Percentiles rank a stretch among this genome's conserved stretches.
Conservation (phyloP, 2,888 invertebrate genomes). For the Crioceris asparagi region DNA sequence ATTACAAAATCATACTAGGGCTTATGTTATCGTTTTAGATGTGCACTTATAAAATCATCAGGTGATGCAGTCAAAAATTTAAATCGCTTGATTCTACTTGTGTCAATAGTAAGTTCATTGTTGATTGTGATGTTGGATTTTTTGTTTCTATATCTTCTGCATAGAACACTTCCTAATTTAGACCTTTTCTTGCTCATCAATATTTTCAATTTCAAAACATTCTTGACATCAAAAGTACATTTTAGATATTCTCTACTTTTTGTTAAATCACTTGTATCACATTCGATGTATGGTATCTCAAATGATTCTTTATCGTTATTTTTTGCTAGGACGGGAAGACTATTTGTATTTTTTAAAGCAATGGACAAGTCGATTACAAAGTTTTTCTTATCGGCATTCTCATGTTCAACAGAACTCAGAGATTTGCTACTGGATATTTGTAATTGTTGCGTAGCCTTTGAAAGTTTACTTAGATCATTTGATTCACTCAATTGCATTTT, state of each 20-base stretch:
- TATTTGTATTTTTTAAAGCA: slow-evolving; percentile 30
- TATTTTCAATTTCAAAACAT: slow-evolving; percentile 17
- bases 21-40: slow-evolving; percentile 24
- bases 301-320: slow-evolving; percentile 24
- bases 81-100: slow-evolving; percentile 35
- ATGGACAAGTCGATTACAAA: slow-evolving; percentile 38
- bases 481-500: no score
- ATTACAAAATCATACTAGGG: no score
- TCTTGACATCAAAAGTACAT: slow-evolving; percentile 28
- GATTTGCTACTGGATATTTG: slow-evolving; percentile 8
- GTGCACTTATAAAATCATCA: slow-evolving; percentile 43
- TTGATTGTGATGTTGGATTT: slow-evolving; percentile 10
- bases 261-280: slow-evolving; percentile 23
- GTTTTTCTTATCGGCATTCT: slow-evolving; percentile 8
- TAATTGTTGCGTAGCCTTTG: slow-evolving; percentile 7
- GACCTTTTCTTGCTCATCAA: slow-evolving; percentile 32
- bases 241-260: slow-evolving; percentile 14
- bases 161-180: slow-evolving; percentile 43
- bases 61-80: slow-evolving; percentile 51
- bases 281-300: slow-evolving; percentile 34
- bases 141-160: slow-evolving; percentile 26
- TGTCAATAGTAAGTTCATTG: slow-evolving; percentile 8
- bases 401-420: slow-evolving; percentile 4
- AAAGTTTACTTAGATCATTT: background rate
- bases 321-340: slow-evolving; percentile 18